These are phyloP conservation scores for Cavia porcellus DNA, from an alignment of 2,113 vertebrate species.

Conservation along the genomic window DNA sequence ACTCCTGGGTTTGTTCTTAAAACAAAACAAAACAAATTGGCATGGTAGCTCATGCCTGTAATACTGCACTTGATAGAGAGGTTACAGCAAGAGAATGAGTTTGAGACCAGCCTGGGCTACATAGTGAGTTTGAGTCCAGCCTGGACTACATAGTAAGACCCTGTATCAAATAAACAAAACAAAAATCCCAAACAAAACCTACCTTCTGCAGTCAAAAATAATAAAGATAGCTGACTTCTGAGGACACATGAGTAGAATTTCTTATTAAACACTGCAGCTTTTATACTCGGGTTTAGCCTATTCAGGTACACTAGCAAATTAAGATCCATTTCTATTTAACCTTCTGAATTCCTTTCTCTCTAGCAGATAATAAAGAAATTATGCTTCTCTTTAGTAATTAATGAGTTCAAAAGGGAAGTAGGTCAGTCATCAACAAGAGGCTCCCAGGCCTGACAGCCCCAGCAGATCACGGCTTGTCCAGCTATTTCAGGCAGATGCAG, in stretches of 20 bases:
- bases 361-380: background rate
- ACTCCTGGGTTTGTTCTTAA: background rate
- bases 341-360: background rate
- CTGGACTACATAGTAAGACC: background rate
- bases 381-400: background rate
- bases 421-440: background rate
- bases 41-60: background rate
- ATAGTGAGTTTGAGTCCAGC: background rate
- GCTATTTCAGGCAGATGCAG: background rate
- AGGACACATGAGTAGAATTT: background rate
- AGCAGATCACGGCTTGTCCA: background rate
- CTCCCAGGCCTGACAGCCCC: fast-evolving
- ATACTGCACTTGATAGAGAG: background rate
- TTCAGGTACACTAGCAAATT: background rate
- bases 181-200: conserved; percentile 1
- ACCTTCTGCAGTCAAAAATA: background rate
- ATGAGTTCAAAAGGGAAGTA: background rate
- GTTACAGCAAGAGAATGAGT: background rate
- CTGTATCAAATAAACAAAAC: background rate
- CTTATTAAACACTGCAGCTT: background rate
- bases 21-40: background rate
- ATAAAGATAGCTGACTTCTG: background rate
- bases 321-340: background rate
- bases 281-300: background rate
- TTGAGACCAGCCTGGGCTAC: background rate